Base-by-base conservation (phyloP, 2,888 invertebrate genomes). In the Acanthacorydalis orientalis region DNA sequence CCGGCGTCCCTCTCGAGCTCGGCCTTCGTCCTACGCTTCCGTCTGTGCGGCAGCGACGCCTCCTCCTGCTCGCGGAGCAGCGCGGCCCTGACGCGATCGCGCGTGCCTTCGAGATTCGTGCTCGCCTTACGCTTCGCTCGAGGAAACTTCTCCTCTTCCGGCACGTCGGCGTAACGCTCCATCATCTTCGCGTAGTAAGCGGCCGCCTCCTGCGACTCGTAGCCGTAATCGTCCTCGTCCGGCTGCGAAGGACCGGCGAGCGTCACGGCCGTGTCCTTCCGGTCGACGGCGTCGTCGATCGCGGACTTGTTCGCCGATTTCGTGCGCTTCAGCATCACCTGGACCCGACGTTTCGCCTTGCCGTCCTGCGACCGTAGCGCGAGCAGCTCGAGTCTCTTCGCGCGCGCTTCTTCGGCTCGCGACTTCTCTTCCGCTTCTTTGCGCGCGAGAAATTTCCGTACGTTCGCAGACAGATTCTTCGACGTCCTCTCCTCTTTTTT, bases 211-310 rank as follows among this genome's bases (percentile, higher is more conserved):
- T 81, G 82, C 0, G 90, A 90, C 37, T 84, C 86, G 60, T 88
- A 90, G 0, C 90, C 91, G 60, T 90, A 91, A 60, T 91, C 90
- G 67, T 91, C 91, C 60, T 88, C 87, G 57, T 90, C 90, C 0
- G 87, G 84, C 57, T 88, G 87, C 1, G 80, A 77, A 0, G 80
- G 78, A 0, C 85, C 86, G 44, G 77, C 74, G 34, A 78, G 64
- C 1, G 85, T 84, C 4, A 84, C 75, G 4, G 83, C 81, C 11
- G 85, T 84, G 55, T 86, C 79, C 32, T 82, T 77, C 54, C 73
- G 72, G 57, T 87, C 83, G 23, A 82, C 68, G 1, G 88, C 88
- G 72, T 90, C 90, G 40, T 78, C 81, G 52, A 90, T 67, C 2
- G 84, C 89, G 3, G 89, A 81, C 60, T 89, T 88, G 61, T 88